Base-by-base conservation (phyloP, 53 echinoderm and acorn worm genomes). In the Glandiceps talaboti region DNA sequence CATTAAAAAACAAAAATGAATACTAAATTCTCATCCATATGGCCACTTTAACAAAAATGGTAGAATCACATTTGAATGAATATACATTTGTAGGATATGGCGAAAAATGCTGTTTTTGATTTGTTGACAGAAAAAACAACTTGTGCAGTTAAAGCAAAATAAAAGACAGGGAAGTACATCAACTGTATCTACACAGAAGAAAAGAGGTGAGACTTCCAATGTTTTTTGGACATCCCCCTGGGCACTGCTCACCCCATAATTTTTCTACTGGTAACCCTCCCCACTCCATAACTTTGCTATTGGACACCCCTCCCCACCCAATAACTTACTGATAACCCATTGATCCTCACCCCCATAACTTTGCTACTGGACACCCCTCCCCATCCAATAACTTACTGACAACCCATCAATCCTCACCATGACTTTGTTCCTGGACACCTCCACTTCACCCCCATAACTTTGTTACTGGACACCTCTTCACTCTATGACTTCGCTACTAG, bases 101-200 rank as follows among this genome's bases (percentile, higher is more conserved):
- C n/a, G n/a, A n/a, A n/a, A 12, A 45, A 45, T 45, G 64, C 20
- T 20, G 20, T 20, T 12, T 20, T 45, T 45, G 64, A 45, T 78
- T 83, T 32, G 83, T 84, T 72, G 72, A 33, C 33, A 92, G 92
- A 89, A 90, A 83, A 89, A 89, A 77, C 1, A 77, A 76, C 33
- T 92, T 32, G 89, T 90, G 83, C 88, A 90, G 75, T 79, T 90
- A 29, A 90, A 86, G 74, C 87, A 87, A 33, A 90, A 85, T 77
- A 92, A 45, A 87, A 77, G 83, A 84, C 83, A 87, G 90, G 82
- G 90, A 45, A 45, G 64, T 45, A 45, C 96, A 25, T 86, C 87
- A 1, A 83, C 96, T 73, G 84, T 83, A 27, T 86, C 92, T 28
- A 86, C 87, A 73, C 89, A 87, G 73, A 45, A 79, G 25, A 94